Evolutionary conservation across 2,797 vertebrate species (phyloP).

Genomic region (Pseudopleuronectes americanus): DNA sequence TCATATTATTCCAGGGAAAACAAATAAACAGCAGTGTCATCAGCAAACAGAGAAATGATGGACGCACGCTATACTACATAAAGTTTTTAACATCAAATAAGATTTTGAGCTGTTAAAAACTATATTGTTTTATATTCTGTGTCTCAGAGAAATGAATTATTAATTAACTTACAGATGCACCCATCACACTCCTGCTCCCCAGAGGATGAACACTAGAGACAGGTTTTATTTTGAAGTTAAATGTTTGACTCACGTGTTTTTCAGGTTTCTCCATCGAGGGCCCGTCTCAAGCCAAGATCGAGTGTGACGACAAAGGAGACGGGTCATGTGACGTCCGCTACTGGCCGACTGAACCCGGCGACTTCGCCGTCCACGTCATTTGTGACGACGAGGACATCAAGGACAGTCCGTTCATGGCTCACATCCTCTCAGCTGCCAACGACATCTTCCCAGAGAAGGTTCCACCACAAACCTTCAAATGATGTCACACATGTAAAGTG

Average conservation of each 20-base stretch:
- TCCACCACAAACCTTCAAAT: not conserved
- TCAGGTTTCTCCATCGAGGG: conserved; percentile 97
- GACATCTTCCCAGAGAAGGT: conserved; percentile 91
- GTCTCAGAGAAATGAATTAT: not conserved
- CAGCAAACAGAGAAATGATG: not conserved
- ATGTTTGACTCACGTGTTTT: not conserved
- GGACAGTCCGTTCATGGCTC: conserved; percentile 95
- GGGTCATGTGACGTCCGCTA: conserved; percentile 95
- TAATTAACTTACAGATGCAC: not conserved
- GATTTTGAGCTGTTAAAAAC: too few relatives aligned
- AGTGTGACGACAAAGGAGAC: conserved; percentile 94
- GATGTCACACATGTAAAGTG: not conserved
- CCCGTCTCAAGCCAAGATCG: conserved; percentile 94
- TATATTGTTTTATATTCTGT: not conserved
- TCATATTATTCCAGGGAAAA: too few relatives aligned
- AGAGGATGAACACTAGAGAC: not conserved
- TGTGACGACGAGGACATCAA: conserved; percentile 96
- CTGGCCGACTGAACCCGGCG: conserved; percentile 94
- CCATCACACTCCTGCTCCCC: not conserved
- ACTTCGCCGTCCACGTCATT: conserved; percentile 95
- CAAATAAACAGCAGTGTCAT: not conserved
- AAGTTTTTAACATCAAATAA: too few relatives aligned
- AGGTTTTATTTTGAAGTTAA: too few relatives aligned
- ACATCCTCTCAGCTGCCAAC: conserved; percentile 85
- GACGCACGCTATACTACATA: too few relatives aligned